Evolutionary conservation across 37 sponge, comb jelly and placozoan genomes (phyloP).

Genomic region (Dysidea cf. avara): DNA sequence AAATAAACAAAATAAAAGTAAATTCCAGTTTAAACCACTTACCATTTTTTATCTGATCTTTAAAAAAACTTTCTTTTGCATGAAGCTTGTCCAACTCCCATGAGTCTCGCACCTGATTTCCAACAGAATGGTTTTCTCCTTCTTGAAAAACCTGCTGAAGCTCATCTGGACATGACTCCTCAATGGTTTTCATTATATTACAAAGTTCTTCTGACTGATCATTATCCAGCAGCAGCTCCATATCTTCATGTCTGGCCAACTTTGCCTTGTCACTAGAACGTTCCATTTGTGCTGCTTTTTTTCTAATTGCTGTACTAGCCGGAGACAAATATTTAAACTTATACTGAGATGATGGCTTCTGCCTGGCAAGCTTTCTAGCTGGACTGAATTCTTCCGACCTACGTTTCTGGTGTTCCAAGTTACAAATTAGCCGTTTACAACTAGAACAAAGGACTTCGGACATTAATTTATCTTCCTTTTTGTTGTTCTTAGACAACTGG

Average conservation of each 20-base stretch:
- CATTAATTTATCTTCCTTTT: background rate
- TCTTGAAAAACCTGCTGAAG: background rate
- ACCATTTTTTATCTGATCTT: background rate
- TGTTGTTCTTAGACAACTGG: background rate
- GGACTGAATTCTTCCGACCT: no score
- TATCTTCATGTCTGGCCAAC: no score
- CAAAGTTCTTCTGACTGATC: constrained; percentile 9
- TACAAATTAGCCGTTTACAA: no score
- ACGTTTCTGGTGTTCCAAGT: no score
- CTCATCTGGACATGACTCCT: background rate
- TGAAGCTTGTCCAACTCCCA: background rate
- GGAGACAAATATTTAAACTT: no score
- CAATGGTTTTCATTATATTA: background rate
- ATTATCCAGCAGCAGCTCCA: no score
- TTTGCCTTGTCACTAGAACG: no score
- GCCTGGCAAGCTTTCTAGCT: no score
- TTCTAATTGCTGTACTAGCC: no score
- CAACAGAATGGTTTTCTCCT: background rate
- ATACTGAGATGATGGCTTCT: no score
- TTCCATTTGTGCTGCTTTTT: no score
- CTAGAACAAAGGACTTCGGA: background rate
- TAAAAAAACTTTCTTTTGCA: background rate
- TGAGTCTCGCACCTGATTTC: background rate
- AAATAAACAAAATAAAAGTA: background rate
- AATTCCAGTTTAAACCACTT: background rate